A percentile compares a stretch with the other conserved stretches of the same genome.
Conservation (phyloP, 2,888 invertebrate genomes). For the Drosophila stalkeri region DNA sequence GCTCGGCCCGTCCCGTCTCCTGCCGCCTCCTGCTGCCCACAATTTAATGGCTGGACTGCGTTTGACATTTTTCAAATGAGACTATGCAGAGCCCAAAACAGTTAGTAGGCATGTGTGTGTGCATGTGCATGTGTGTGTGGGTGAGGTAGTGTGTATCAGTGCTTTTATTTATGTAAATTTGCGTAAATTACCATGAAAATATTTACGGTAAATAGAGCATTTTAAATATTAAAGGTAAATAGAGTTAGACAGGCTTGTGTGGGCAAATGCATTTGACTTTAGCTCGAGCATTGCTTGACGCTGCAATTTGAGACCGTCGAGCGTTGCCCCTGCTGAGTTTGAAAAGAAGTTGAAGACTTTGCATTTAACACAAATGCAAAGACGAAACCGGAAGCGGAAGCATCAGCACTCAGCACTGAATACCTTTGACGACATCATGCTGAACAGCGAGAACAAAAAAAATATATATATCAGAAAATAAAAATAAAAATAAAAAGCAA, state of each 20-base stretch:
- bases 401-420: conserved; percentile 51
- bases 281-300: conserved; percentile 1
- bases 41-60: conserved; percentile 57
- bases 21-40: conserved; percentile 9
- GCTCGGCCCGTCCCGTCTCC: conserved; percentile 5
- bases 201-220: conserved; percentile 76
- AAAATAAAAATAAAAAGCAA: neutral
- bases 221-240: conserved; percentile 70
- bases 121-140: neutral
- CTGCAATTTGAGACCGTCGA: conserved; percentile 11
- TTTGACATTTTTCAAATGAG: conserved; percentile 81
- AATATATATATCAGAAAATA: neutral
- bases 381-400: conserved; percentile 63
- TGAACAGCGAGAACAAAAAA: conserved; percentile 31
- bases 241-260: conserved; percentile 27
- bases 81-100: conserved; percentile 55
- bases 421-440: conserved; percentile 50
- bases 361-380: conserved; percentile 59
- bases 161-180: conserved; percentile 79
- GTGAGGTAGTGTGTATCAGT: conserved; percentile 4
- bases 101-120: conserved; percentile 22
- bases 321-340: conserved; percentile 58
- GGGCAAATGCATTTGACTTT: conserved; percentile 33
- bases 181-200: conserved; percentile 72
- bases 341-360: conserved; percentile 54